These are phyloP conservation scores for Incurvaria masculella DNA, from an alignment of 2,888 invertebrate genomes.

Conservation along the genomic window DNA sequence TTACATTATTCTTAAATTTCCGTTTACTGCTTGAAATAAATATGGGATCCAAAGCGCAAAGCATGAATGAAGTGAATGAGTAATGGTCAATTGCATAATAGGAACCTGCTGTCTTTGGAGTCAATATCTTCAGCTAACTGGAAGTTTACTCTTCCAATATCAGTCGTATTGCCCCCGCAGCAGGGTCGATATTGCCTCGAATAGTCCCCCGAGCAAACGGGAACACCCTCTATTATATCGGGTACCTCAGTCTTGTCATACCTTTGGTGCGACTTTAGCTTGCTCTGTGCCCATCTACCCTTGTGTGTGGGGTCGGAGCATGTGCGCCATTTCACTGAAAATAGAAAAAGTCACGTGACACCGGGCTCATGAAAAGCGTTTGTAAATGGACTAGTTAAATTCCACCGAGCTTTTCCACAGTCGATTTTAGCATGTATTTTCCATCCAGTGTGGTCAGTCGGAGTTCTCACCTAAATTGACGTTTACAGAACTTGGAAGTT, in stretches of 20 bases:
- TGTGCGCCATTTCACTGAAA: slow-evolving; percentile 38
- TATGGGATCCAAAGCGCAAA: too few relatives aligned
- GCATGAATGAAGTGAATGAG: too few relatives aligned
- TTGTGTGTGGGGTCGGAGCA: slow-evolving; percentile 41
- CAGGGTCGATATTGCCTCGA: slow-evolving; percentile 25
- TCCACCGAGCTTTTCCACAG: too few relatives aligned
- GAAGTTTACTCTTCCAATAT: slow-evolving; percentile 34
- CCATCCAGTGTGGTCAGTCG: too few relatives aligned
- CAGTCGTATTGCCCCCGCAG: slow-evolving; percentile 25
- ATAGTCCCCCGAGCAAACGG: slow-evolving; percentile 43
- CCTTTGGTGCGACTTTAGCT: slow-evolving; percentile 40
- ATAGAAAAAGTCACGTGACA: slow-evolving; percentile 1
- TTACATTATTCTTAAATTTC: too few relatives aligned
- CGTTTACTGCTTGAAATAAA: too few relatives aligned
- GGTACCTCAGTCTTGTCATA: slow-evolving; percentile 50
- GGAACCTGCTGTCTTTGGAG: slow-evolving; percentile 28
- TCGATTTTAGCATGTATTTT: too few relatives aligned
- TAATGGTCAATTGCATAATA: too few relatives aligned
- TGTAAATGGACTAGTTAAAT: not conserved
- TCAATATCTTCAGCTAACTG: slow-evolving; percentile 36
- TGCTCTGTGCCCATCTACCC: slow-evolving; percentile 34
- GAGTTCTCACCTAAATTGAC: too few relatives aligned
- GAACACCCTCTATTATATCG: slow-evolving; percentile 52
- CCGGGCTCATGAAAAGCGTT: not conserved
- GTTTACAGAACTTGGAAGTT: too few relatives aligned